Evolutionary conservation across 2,113 vertebrate species (phyloP), one percentile per base, ranked within the genome.

Genomic region (Myrmecophaga tridactyla): DNA sequence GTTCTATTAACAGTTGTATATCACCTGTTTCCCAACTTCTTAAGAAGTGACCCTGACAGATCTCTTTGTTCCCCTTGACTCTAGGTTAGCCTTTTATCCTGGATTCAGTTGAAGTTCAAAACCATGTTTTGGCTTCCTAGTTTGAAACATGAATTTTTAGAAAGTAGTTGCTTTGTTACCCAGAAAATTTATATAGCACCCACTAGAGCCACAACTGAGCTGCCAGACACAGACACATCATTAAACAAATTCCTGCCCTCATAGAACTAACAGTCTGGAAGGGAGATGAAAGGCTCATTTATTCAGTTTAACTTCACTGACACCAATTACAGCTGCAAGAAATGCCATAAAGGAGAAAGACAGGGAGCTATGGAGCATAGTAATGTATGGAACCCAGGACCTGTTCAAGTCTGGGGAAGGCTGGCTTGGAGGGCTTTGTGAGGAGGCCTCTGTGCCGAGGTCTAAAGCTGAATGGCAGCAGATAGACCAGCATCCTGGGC

Each of bases 121-220:
- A 56, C 34, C 58, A 36, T 84, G n/a, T 89, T 96, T 92, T 85
- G n/a, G 43, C 94, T 78, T 76, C 90, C 58, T 94, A 46, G 58
- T 96, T 95, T 88, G 93, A 89, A 95, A 89, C 31, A 25, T 53
- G 13, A 89, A 86, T 86, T 92, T 90, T 86, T 0, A 8, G 72
- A 91, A 91, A 63, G 48, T 48, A 69, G 46, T 85, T 73, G 18
- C 70, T 78, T 69, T 78, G 8, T 90, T 82, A 73, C 41, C 76
- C 39, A 65, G 43, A 62, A 31, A 14, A 36, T 65, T 41, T 91
- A 60, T 56, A 67, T 27, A 43, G 39, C 18, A 18, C 29, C 12
- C 34, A 53, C 21, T 29, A 11, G 76, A 36, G 31, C 65, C 39
- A 29, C 18, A n/a, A 51, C 27, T 56, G 25, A 82, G 51, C 62